These are phyloP conservation scores for Agrochola lychnidis DNA, from an alignment of 2,888 invertebrate species.

Conservation along the genomic window DNA sequence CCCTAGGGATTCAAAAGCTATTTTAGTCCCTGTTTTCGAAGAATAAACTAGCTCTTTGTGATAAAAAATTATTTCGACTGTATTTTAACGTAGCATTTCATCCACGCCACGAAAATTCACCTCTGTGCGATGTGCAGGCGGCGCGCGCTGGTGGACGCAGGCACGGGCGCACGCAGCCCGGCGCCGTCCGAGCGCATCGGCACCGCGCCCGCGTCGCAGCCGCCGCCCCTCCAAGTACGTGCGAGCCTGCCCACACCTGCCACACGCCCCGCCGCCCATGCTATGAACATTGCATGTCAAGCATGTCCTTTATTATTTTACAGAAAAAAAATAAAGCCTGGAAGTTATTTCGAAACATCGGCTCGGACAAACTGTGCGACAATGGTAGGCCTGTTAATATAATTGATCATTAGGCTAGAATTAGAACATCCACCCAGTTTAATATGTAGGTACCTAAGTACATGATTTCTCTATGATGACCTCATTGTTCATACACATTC, in stretches of 20 bases:
- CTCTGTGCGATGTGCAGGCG: slow-evolving; percentile 18
- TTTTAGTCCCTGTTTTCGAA: too few species aligned
- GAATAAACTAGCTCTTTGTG: too few species aligned
- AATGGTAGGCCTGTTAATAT: slow-evolving; percentile 49
- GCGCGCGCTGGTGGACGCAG: slow-evolving; percentile 35
- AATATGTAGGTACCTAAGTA: too few species aligned
- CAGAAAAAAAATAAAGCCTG: slow-evolving; percentile 59
- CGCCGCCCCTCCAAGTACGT: slow-evolving; percentile 17
- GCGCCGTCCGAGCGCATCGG: background rate
- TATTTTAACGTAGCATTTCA: too few species aligned
- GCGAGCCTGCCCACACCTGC: background rate
- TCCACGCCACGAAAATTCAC: too few species aligned
- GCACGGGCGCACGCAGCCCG: slow-evolving; percentile 27
- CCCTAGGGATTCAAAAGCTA: too few species aligned
- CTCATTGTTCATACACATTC: too few species aligned
- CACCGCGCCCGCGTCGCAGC: background rate
- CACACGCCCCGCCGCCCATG: background rate
- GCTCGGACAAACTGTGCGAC: slow-evolving; percentile 50
- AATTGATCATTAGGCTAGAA: background rate
- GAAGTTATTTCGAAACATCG: slow-evolving; percentile 57
- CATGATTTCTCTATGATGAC: too few species aligned
- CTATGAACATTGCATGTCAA: background rate
- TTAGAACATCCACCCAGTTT: too few species aligned
- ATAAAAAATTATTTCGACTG: too few species aligned
- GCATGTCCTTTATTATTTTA: slow-evolving; percentile 21